Evolutionary conservation across 2,888 invertebrate genomes (phyloP).

Genomic region (Leptinotarsa haldemani): DNA sequence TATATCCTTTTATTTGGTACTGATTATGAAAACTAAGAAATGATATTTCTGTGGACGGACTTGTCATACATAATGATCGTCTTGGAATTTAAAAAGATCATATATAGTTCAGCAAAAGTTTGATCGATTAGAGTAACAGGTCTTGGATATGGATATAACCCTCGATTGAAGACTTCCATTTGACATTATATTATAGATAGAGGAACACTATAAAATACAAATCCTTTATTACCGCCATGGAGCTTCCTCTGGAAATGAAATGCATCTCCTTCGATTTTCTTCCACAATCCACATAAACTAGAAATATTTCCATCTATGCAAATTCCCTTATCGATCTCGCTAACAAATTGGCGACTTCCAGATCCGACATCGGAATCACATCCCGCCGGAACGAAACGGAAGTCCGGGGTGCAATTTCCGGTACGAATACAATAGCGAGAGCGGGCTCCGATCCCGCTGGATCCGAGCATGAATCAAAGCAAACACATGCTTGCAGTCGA

Average conservation of each 20-base stretch:
- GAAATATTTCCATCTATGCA: constrained; percentile 40
- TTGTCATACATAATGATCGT: too few species aligned
- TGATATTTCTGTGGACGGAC: too few species aligned
- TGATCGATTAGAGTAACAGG: too few species aligned
- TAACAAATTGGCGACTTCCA: constrained; percentile 62
- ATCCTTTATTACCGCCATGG: not conserved
- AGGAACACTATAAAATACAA: not conserved
- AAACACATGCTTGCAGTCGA: constrained; percentile 40
- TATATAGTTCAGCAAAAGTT: too few species aligned
- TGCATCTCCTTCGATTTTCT: constrained; percentile 8
- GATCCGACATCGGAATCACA: constrained; percentile 56
- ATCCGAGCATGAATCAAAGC: constrained; percentile 57
- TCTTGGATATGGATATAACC: too few species aligned
- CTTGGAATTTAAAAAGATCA: too few species aligned
- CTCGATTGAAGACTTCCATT: too few species aligned
- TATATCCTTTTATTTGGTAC: too few species aligned
- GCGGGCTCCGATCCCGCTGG: constrained; percentile 55
- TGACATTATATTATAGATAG: too few species aligned
- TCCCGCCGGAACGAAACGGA: constrained; percentile 57
- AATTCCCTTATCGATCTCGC: constrained; percentile 52
- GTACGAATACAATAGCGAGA: constrained; percentile 58
- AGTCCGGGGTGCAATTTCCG: constrained; percentile 62
- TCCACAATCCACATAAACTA: not conserved
- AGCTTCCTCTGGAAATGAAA: not conserved
- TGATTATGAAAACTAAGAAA: too few species aligned